Base-by-base conservation (phyloP, 2,888 invertebrate species). In the Drosophila anceps region DNA sequence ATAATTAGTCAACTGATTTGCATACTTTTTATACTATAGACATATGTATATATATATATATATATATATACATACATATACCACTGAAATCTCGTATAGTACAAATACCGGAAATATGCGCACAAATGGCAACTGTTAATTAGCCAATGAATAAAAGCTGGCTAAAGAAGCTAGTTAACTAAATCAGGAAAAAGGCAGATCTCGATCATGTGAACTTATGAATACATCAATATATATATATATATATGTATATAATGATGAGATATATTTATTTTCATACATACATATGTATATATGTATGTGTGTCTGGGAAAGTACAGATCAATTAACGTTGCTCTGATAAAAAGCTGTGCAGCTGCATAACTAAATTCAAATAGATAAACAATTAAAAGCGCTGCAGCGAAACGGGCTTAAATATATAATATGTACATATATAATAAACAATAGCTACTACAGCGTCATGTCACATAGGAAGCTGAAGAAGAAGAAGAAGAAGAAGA, bases 301-400 rank as follows among this genome's bases (percentile, higher is more conserved):
- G 18, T 27, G 15, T 24, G 6, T 24, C 6, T 46, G 35, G 44
- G 44, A 64, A 59, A 48, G 33, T 50, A 33, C 35, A 18, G 59
- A 46, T 64, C 46, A 72, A 73, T 76, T 73, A 76, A 48, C 73
- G 64, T 43, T 35, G 6, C 9, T 33, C 58, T 73, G 73, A 69
- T 54, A 76, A 76, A 67, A 67, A 29, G 29, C 20, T 4, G 13
- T 31, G 31, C 51, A 51, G 33, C 37, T 39, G 12, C 51, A 57
- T 57, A 46, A 41, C 31, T 48, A 6, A 41, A 46, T 27, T 68
- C 9, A 48, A 57, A 41, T 75, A n/a, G n/a, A 39, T 20, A 55
- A 62, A 70, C 27, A 60, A 48, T 70, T 65, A 69, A 37, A 57
- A 51, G 20, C 41, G 18, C 67, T 43, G 7, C 20, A 20, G 57